phyloP scores from a whole-genome alignment of 2,113 vertebrate genomes.

The Nothocercus nigrocapillus region DNA sequence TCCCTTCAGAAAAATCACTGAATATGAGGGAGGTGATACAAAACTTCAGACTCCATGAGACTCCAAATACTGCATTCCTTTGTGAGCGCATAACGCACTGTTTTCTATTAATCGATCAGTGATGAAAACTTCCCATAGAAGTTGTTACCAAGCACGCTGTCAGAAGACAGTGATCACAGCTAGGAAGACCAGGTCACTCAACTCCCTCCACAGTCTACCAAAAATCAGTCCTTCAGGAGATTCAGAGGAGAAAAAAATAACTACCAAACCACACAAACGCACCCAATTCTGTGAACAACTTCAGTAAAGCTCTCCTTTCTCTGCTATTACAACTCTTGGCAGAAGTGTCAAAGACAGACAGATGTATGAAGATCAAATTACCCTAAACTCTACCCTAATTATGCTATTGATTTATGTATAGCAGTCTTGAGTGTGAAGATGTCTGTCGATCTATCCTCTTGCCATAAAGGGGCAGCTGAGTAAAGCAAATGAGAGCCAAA shows the following conservation, averaged over 20 bases:
- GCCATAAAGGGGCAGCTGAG: no score
- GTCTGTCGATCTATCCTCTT: no score
- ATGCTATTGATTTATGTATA: background rate
- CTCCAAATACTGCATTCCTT: background rate
- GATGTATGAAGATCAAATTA: background rate
- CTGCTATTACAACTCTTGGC: background rate
- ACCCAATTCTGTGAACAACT: background rate
- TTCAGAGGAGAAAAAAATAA: background rate
- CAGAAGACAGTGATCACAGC: background rate
- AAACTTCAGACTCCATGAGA: no score
- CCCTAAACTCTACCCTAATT: background rate
- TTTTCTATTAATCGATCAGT: conserved; percentile 11
- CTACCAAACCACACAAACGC: rapidly evolving
- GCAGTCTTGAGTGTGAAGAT: no score
- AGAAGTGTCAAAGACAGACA: background rate
- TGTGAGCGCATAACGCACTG: background rate
- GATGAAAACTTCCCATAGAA: background rate
- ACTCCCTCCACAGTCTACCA: background rate
- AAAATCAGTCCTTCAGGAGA: background rate
- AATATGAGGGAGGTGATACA: background rate
- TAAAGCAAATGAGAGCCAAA: no score
- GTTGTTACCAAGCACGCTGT: background rate
- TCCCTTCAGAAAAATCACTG: conserved; percentile 18
- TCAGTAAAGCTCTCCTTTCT: background rate
- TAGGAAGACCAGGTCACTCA: background rate